Base-by-base conservation (phyloP, 2,888 invertebrate species). In the Sesamia inferens region DNA sequence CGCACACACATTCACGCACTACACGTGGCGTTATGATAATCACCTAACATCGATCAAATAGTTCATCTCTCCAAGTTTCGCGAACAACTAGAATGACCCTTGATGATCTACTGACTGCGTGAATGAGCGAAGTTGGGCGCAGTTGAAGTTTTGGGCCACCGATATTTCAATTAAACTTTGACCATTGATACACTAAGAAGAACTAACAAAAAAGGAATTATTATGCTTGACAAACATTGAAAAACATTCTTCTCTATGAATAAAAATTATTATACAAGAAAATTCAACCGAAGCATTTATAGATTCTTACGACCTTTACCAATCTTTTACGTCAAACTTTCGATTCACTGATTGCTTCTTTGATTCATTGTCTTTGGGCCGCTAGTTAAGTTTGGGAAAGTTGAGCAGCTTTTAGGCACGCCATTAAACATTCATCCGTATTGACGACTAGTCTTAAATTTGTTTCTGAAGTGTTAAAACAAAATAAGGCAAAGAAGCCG, bases 371-470 rank as follows among this genome's bases (percentile, higher is more conserved):
- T 81, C 58, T 81, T 76, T 81, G 68, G 76, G 69, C 81, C 59
- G 61, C 70, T 54, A 69, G 61, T 57, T 58, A 70, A 70, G 74
- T 78, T 78, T 14, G 47, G 66, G 61, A 63, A 80, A 81, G 71
- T 75, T 80, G 54, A 66, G 31, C 66, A 57, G 85, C 85, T 86
- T 85, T 85, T 66, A 84, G 82, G 69, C 78, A 72, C 55, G 85
- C 71, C 67, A 78, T 74, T 62, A 70, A 78, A 73, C 54, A 84
- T 81, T 74, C 39, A n/a, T 48, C 59, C 63, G n/a, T 68, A 80
- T 70, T 68, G 69, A 62, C 42, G 19, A 74, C 13, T 64, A 16
- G 39, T 64, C 31, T 59, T 19, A 68, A 75, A 65, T 75, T 81
- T 47, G 47, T 55, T 73, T 74, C 24, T 61, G 51, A 64, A 62